Evolutionary conservation across 2,113 vertebrate genomes (phyloP), one percentile per base, ranked within the genome.

Genomic region (Aspiorhynchus laticeps): DNA sequence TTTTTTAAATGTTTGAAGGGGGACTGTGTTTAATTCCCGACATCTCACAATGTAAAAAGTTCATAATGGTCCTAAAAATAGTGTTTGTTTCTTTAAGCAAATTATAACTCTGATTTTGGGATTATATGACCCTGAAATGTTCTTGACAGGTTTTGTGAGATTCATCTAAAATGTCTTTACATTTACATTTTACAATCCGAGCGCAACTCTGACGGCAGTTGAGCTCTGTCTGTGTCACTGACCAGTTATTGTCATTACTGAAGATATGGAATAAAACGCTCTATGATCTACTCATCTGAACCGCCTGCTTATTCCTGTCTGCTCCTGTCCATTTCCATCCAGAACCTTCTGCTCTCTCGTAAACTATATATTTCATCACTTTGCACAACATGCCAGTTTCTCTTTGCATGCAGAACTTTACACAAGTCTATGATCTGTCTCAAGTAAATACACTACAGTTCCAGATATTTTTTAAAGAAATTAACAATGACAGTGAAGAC

Each of bases 241-340:
- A 77, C 61, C 88, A 91, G 89, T 88, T 87, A 88, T 88, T 91
- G 90, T 92, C 86, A 21, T 75, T 87, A 91, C 88, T 90, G 87
- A 93, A 90, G 83, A 85, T 90, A 88, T 90, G 85, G 90, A 95
- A 94, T 95, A 95, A 95, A 95, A 53, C 51, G 88, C 91, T 91
- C 88, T 90, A 78, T 93, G 90, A 90, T 90, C 51, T 53, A 53
- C 51, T 53, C 86, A 48, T 90, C 74, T 41, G 48, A 89, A 78
- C 83, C 90, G 85, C 92, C 90, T 87, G 73, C 88, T 90, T 91
- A 88, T 89, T 93, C 91, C 89, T 87, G 53, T 74, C 51, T 80
- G 69, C 87, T 88, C 76, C 21, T 41, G 63, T 88, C 71, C 28
- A 43, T 85, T 87, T 86, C n/a, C 43, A 36, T 80, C 80, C 63